Evolutionary conservation across 1,140 invertebrate species (phyloP).

Genomic region (Drosophila arawakana): DNA sequence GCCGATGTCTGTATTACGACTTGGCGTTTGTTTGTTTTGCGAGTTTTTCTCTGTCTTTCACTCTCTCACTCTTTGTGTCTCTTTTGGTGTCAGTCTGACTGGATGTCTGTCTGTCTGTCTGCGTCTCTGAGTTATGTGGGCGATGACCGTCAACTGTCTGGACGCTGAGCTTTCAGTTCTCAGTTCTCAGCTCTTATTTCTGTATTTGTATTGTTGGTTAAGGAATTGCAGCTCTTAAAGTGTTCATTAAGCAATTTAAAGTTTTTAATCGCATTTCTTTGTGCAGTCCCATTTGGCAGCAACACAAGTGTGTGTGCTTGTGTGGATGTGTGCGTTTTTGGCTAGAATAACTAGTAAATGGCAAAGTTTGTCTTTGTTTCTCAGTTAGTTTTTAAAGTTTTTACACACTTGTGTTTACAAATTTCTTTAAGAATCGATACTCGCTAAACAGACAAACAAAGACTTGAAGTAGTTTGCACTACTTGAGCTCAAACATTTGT

Average conservation of each 20-base stretch:
- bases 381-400: conserved; percentile 4
- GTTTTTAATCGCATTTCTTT: conserved; percentile 50
- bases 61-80: neutral
- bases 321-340: no score
- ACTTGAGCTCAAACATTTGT: neutral
- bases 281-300: neutral
- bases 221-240: conserved; percentile 62
- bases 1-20: conserved; percentile 66
- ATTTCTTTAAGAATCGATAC: neutral
- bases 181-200: conserved; percentile 10
- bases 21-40: conserved; percentile 48
- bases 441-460: no score
- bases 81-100: neutral
- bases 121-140: neutral
- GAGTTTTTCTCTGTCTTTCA: conserved; percentile 18
- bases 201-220: conserved; percentile 41
- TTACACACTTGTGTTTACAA: neutral
- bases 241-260: conserved; percentile 79
- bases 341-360: conserved; percentile 6
- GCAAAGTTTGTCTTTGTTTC: conserved; percentile 27
- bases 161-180: conserved; percentile 6
- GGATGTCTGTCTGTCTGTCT: conserved; percentile 24
- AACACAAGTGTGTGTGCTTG: neutral
- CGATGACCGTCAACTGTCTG: conserved; percentile 2
- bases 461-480: no score